These are phyloP conservation scores for Virgularia gustaviana DNA, from an alignment of 92 coral and sea anemone genomes.

Conservation along the genomic window DNA sequence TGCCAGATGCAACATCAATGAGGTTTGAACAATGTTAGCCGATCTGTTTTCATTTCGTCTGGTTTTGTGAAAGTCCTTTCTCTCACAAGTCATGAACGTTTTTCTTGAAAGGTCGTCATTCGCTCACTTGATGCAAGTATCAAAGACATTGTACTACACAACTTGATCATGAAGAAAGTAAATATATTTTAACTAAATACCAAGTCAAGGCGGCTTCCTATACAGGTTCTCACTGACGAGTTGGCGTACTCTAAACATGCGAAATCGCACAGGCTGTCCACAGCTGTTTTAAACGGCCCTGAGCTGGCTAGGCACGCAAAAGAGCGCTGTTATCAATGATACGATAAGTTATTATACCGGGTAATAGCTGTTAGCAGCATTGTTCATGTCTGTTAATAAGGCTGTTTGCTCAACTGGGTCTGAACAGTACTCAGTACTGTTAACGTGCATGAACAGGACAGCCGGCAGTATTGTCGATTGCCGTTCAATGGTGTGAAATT, in stretches of 20 bases:
- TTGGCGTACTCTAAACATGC: not conserved
- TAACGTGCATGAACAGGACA: no score
- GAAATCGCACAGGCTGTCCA: no score
- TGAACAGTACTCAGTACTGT: no score
- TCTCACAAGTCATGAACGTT: not conserved
- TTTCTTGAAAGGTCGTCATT: slow-evolving; percentile 70
- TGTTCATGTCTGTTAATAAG: no score
- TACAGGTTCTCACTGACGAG: not conserved
- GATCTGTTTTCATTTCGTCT: not conserved
- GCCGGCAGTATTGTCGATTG: no score
- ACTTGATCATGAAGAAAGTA: slow-evolving; percentile 93
- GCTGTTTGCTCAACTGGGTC: no score
- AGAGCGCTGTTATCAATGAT: no score
- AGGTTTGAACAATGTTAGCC: slow-evolving; percentile 43
- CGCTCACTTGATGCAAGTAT: slow-evolving; percentile 59
- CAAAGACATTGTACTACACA: slow-evolving; percentile 83
- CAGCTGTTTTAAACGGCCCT: no score
- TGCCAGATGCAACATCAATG: slow-evolving; percentile 58
- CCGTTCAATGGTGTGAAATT: no score
- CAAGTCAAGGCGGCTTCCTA: not conserved
- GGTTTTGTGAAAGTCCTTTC: not conserved
- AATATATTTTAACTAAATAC: not conserved
- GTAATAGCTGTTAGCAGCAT: no score
- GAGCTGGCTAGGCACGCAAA: no score
- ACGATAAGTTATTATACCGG: no score